These are phyloP conservation scores for Eumacrocentrus americanus DNA, from an alignment of 2,888 invertebrate genomes.

Conservation along the genomic window DNA sequence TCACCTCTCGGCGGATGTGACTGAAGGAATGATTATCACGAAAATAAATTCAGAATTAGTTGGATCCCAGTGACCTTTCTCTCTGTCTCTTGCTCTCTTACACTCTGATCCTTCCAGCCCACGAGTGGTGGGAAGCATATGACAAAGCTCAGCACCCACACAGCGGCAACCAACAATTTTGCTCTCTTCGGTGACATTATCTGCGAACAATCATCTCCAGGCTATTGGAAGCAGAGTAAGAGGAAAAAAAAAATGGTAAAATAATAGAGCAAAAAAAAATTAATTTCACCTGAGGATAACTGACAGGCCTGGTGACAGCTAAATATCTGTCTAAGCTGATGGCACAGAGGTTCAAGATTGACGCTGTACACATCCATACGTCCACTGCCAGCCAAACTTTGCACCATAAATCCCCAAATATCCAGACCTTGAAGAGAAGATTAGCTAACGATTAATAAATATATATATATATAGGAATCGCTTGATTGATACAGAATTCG, in stretches of 20 bases:
- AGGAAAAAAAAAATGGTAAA: neutral
- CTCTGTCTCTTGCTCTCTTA: no score
- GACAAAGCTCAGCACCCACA: constrained; percentile 95
- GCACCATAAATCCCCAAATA: constrained; percentile 96
- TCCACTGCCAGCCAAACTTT: constrained; percentile 96
- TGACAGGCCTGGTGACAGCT: constrained; percentile 94
- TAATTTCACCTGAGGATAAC: constrained; percentile 79
- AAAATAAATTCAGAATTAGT: no score
- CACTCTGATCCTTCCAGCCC: constrained; percentile 85
- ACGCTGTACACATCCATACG: constrained; percentile 99
- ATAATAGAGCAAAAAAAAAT: constrained; percentile 22
- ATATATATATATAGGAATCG: no score
- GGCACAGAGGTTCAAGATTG: constrained; percentile 94
- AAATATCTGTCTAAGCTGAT: constrained; percentile 95
- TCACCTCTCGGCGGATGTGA: constrained; percentile 38
- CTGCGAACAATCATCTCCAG: constrained; percentile 52
- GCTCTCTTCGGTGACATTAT: constrained; percentile 86
- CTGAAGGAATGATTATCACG: constrained; percentile 36
- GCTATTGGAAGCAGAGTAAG: neutral
- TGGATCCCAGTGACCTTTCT: no score
- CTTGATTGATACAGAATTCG: no score
- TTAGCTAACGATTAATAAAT: constrained; percentile 6
- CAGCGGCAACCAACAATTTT: constrained; percentile 84
- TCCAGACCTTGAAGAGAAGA: constrained; percentile 79
- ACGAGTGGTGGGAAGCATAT: constrained; percentile 97